These are phyloP conservation scores for Campoletis raptor DNA, from an alignment of 2,888 invertebrate species.

Conservation along the genomic window DNA sequence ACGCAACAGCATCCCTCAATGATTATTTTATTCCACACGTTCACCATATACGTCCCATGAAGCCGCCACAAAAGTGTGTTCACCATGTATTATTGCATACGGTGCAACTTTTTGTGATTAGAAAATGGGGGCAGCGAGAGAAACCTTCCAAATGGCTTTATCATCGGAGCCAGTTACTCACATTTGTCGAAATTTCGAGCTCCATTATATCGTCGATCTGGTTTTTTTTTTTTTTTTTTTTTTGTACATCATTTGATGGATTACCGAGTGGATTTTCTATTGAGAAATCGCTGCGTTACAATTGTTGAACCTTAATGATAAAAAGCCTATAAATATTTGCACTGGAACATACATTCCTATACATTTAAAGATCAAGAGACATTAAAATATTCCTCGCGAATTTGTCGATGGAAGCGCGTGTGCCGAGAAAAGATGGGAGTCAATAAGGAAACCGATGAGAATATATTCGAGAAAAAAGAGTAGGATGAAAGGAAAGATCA, in stretches of 20 bases:
- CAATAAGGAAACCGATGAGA: slow-evolving; percentile 37
- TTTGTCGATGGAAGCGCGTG: slow-evolving; percentile 61
- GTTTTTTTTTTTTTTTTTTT: background rate
- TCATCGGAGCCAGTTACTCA: slow-evolving; percentile 12
- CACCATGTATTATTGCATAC: background rate
- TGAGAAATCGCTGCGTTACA: background rate
- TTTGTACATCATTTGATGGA: background rate
- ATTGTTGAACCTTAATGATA: background rate
- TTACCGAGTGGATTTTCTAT: background rate
- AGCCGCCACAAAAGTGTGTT: slow-evolving; percentile 29
- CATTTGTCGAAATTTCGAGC: background rate
- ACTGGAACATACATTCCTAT: background rate
- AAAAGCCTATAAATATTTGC: background rate
- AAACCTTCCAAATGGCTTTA: slow-evolving; percentile 21
- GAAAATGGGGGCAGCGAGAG: background rate
- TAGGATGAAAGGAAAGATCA: slow-evolving; percentile 59
- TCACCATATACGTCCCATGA: background rate
- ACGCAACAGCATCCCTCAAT: slow-evolving; percentile 61
- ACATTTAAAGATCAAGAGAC: background rate
- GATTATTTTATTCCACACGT: slow-evolving; percentile 65
- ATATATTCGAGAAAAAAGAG: slow-evolving; percentile 15
- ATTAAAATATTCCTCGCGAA: slow-evolving; percentile 62
- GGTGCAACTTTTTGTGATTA: slow-evolving; percentile 29
- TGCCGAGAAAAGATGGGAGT: slow-evolving; percentile 51
- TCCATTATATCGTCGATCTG: background rate